A percentile compares a stretch with the other conserved stretches of the same genome.
Evolutionary conservation across 2,113 vertebrate genomes (phyloP).

Genomic region (Indri indri): DNA sequence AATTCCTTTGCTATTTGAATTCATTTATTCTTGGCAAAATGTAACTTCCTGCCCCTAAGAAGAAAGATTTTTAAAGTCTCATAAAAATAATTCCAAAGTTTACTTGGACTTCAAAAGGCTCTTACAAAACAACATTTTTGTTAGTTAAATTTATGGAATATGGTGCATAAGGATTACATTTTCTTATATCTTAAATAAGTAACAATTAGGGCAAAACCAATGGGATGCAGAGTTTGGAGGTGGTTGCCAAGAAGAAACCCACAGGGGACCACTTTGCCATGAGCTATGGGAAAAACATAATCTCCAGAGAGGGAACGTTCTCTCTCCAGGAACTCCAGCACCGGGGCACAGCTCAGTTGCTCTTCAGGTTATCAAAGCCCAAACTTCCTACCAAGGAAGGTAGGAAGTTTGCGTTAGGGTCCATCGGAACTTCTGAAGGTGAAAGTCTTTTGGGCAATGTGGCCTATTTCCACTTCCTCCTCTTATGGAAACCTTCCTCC

Average conservation of each 20-base stretch:
- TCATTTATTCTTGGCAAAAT: constrained; percentile 78
- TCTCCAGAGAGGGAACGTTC: not conserved
- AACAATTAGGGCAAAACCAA: constrained; percentile 47
- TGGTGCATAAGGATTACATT: constrained; percentile 60
- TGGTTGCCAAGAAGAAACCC: constrained; percentile 20
- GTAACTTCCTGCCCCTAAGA: constrained; percentile 68
- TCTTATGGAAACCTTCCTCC: not conserved
- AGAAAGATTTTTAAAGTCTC: constrained; percentile 74
- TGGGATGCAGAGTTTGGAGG: not conserved
- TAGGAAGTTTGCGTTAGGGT: not conserved
- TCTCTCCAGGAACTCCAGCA: not conserved
- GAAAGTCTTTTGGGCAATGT: not conserved
- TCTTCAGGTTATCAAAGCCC: not conserved
- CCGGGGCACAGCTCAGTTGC: not conserved
- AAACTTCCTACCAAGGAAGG: not conserved
- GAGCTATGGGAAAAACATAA: not conserved
- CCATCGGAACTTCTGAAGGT: not conserved
- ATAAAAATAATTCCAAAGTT: constrained; percentile 75
- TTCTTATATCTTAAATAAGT: constrained; percentile 66
- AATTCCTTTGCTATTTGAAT: constrained; percentile 66
- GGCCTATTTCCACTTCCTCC: not conserved
- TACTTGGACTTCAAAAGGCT: constrained; percentile 77
- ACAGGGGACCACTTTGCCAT: not conserved
- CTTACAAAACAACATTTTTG: constrained; percentile 68
- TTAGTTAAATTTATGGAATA: constrained; percentile 68